phyloP scores from a whole-genome alignment of 2,888 invertebrate species.

The Xestoiulus laeticollis region DNA sequence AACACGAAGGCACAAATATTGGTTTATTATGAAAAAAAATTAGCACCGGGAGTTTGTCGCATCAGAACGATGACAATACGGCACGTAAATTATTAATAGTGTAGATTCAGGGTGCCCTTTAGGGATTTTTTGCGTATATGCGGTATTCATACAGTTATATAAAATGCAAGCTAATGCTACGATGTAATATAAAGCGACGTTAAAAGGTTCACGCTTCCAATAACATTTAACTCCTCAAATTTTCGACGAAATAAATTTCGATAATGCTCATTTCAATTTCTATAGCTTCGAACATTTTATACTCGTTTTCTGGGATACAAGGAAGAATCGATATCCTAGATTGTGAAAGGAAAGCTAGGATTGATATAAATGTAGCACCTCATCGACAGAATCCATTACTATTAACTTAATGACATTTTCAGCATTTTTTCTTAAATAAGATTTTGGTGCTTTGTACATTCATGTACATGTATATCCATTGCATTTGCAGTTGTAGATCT shows the following conservation, averaged over 20 bases:
- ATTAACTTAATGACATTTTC: no score
- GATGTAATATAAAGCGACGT: background rate
- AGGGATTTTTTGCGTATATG: background rate
- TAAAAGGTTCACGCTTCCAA: background rate
- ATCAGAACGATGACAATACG: background rate
- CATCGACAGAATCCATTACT: no score
- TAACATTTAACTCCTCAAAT: background rate
- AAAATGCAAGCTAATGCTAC: background rate
- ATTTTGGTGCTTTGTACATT: no score
- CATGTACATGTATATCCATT: no score
- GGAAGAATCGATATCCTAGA: background rate
- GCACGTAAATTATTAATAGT: background rate
- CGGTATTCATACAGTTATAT: background rate
- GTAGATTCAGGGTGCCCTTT: background rate
- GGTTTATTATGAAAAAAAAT: background rate
- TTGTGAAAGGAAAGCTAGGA: background rate
- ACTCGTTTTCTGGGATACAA: background rate
- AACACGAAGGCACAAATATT: background rate
- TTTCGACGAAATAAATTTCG: background rate
- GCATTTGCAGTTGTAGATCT: no score
- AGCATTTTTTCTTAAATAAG: no score
- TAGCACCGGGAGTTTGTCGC: background rate
- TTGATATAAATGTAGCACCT: background rate
- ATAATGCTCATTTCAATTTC: background rate
- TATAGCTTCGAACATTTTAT: background rate